phyloP scores from a whole-genome alignment of 2,113 vertebrate genomes.

The Cyanoderma ruficeps region DNA sequence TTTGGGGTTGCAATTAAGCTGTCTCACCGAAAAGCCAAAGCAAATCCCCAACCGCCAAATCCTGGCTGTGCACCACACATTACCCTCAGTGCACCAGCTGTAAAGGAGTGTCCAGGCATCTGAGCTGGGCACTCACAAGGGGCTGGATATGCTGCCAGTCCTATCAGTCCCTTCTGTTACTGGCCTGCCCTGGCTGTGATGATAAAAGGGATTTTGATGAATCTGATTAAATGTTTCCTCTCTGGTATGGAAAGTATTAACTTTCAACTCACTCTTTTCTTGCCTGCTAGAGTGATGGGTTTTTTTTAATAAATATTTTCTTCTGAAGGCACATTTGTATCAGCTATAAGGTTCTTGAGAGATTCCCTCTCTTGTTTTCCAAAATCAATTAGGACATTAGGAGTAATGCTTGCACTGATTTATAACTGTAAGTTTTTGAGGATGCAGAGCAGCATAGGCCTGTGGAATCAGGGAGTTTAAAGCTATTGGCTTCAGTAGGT shows the following conservation, averaged over 20 bases:
- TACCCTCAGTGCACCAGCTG: neutral
- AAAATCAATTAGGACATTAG: neutral
- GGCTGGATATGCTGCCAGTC: neutral
- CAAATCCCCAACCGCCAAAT: neutral
- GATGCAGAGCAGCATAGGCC: neutral
- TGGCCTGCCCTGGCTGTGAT: neutral
- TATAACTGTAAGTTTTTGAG: neutral
- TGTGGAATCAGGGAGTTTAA: neutral
- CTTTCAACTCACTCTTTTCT: neutral
- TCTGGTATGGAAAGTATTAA: neutral
- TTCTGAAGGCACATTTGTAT: neutral
- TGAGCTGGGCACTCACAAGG: neutral
- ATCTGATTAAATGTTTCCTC: neutral
- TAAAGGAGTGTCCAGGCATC: neutral
- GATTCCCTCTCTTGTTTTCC: neutral
- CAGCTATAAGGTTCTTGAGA: neutral
- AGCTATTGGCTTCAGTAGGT: neutral
- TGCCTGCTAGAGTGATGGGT: neutral
- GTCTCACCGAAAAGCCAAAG: neutral
- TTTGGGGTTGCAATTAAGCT: neutral
- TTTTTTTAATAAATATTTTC: neutral
- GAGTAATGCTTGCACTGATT: neutral
- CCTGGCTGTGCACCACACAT: neutral
- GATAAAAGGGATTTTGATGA: neutral
- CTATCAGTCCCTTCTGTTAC: neutral